Conservation (phyloP, 2,797 vertebrate species). For the Limosa lapponica region DNA sequence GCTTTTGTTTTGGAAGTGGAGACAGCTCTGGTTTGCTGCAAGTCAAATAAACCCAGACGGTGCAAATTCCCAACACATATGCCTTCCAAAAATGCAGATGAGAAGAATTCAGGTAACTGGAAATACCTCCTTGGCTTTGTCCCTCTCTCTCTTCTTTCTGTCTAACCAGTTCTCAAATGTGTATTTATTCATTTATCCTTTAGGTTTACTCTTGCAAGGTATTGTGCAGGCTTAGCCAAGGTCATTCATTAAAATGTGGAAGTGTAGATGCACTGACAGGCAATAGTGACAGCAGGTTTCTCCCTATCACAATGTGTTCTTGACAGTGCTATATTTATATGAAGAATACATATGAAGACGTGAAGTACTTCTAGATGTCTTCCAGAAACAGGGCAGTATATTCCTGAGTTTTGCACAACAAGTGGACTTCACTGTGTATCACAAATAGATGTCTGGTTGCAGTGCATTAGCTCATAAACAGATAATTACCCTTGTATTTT, state of each 20-base stretch:
- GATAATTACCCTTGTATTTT: background rate
- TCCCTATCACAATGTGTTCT: background rate
- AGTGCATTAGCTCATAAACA: background rate
- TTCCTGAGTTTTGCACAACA: background rate
- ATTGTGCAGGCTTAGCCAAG: background rate
- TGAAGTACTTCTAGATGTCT: background rate
- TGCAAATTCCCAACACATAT: no score
- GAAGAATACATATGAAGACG: background rate
- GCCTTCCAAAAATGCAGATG: background rate
- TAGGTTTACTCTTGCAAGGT: background rate
- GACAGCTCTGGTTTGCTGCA: background rate
- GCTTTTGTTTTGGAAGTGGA: background rate
- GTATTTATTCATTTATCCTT: background rate
- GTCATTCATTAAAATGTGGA: background rate
- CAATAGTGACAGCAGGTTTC: accelerated
- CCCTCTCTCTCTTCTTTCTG: background rate
- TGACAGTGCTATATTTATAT: background rate
- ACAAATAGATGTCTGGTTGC: background rate
- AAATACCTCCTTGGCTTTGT: background rate
- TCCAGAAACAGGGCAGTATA: background rate
- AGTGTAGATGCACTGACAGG: background rate
- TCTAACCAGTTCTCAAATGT: background rate
- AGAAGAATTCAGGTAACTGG: background rate
- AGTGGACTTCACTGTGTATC: background rate
- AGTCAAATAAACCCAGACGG: background rate